phyloP scores from a whole-genome alignment of 2,888 invertebrate genomes.

The Villa cingulata region DNA sequence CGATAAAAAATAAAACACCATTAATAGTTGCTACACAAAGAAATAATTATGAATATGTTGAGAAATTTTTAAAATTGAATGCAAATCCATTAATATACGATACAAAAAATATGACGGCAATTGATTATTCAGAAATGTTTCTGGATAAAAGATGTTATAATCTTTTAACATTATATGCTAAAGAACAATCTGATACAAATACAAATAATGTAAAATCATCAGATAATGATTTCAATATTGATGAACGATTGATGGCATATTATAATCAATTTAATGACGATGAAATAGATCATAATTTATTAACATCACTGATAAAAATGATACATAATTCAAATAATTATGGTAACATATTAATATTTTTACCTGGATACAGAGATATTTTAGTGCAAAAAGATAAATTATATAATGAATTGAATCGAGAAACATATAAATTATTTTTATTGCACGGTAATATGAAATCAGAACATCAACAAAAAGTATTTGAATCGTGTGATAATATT shows the following conservation, averaged over 20 bases:
- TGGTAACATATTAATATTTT: constrained; percentile 73
- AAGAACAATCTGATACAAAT: too few species aligned
- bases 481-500: constrained; percentile 46
- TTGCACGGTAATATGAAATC: constrained; percentile 88
- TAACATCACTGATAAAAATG: constrained; percentile 46
- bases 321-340: constrained; percentile 38
- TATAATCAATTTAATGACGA: constrained; percentile 55
- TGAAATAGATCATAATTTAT: constrained; percentile 59
- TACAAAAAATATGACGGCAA: constrained; percentile 18
- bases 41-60: constrained; percentile 52
- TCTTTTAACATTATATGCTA: constrained; percentile 15
- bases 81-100: constrained; percentile 28
- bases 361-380: constrained; percentile 92
- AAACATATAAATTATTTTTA: constrained; percentile 46
- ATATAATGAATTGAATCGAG: constrained; percentile 17
- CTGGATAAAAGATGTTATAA: constrained; percentile 19
- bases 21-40: constrained; percentile 67
- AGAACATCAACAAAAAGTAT: constrained; percentile 63
- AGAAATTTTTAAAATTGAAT: constrained; percentile 57
- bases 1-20: constrained; percentile 49
- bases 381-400: constrained; percentile 56
- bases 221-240: constrained; percentile 32
- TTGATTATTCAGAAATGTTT: constrained; percentile 21
- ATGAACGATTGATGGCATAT: constrained; percentile 55
- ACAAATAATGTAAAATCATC: not conserved